Conservation (phyloP, 2,113 vertebrate species). For the Dipodomys merriami region DNA sequence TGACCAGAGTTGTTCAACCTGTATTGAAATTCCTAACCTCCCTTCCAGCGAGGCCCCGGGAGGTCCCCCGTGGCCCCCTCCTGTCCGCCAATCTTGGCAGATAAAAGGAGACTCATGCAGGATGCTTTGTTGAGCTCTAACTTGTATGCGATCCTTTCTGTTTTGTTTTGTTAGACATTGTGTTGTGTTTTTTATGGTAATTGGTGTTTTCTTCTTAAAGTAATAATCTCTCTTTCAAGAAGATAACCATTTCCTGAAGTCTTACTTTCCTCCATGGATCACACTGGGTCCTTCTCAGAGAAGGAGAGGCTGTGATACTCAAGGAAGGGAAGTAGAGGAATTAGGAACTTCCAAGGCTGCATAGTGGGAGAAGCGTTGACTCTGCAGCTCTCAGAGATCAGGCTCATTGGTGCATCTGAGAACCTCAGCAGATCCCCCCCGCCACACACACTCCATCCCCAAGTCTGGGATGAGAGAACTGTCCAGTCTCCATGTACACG, state of each 20-base stretch:
- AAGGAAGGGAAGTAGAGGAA: background rate
- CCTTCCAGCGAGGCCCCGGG: background rate
- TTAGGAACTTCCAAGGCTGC: background rate
- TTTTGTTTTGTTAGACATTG: background rate
- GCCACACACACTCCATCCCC: no score
- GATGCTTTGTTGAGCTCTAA: background rate
- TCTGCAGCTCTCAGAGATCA: background rate
- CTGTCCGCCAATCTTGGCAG: rapidly evolving
- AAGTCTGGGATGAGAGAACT: background rate
- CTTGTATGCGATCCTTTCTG: no score
- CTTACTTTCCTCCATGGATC: background rate
- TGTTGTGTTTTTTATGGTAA: background rate
- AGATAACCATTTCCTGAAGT: background rate
- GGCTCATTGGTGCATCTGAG: background rate
- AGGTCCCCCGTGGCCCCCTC: rapidly evolving
- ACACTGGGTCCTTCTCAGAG: background rate
- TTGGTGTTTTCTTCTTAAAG: background rate
- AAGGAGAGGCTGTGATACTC: no score
- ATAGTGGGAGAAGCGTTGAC: no score
- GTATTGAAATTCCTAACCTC: background rate
- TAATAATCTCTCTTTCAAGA: background rate
- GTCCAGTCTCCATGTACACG: rapidly evolving
- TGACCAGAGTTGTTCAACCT: background rate
- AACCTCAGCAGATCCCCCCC: no score
- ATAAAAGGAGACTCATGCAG: background rate